Evolutionary conservation across 2,888 invertebrate species (phyloP).

Genomic region (Phlogophora meticulosa): DNA sequence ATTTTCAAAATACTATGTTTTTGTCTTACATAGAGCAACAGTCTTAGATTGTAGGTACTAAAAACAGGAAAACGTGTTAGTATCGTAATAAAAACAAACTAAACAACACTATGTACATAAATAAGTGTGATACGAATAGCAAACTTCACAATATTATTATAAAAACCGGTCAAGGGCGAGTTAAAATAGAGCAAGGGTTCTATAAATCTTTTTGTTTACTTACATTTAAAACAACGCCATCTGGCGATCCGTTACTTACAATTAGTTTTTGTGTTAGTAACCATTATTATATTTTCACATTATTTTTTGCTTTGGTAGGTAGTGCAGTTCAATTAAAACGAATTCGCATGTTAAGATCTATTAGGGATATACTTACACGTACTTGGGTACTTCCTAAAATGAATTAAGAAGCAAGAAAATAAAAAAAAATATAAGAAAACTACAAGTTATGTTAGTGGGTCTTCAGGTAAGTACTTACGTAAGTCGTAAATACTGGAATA

Average conservation of each 20-base stretch:
- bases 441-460: too few relatives aligned
- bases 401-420: too few relatives aligned
- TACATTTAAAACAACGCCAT: constrained; percentile 58
- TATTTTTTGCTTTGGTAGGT: not conserved
- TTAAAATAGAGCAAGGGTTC: constrained; percentile 63
- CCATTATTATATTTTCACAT: not conserved
- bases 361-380: too few relatives aligned
- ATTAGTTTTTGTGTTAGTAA: constrained; percentile 2
- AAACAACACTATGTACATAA: constrained; percentile 16
- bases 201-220: constrained; percentile 58
- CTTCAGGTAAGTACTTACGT: not conserved
- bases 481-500: not conserved
- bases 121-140: constrained; percentile 30
- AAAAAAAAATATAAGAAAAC: too few relatives aligned
- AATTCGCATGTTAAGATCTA: too few relatives aligned
- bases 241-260: constrained; percentile 31
- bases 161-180: constrained; percentile 65
- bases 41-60: not conserved
- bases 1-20: constrained; percentile 4
- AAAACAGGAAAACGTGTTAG: constrained; percentile 18
- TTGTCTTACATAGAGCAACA: constrained; percentile 7
- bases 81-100: constrained; percentile 19
- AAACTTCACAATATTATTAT: constrained; percentile 51
- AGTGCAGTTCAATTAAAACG: too few relatives aligned
- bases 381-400: too few relatives aligned